Evolutionary conservation across 2,888 invertebrate species (phyloP), one percentile per base, ranked within the genome.

Genomic region (Tinea trinotella): DNA sequence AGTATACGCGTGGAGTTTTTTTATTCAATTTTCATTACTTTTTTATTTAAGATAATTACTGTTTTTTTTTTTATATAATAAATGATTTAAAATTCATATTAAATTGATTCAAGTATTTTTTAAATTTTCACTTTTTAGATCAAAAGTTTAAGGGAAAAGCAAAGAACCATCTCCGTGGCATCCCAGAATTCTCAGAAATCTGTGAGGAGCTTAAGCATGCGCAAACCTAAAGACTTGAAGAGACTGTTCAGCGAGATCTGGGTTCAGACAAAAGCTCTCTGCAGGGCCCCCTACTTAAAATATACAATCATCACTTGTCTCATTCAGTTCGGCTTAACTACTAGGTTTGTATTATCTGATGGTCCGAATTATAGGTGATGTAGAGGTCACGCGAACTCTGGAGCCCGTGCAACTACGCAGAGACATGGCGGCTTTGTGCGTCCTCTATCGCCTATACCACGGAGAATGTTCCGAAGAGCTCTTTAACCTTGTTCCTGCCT

Each of bases 311-410:
- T 94, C 57, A 92, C 93, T 50, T 93, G 95, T 70, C 87, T 91
- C 36, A 93, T 95, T 61, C 94, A 95, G 68, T 95, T 95, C 71
- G 94, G 95, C 62, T 78, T 93, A 57, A 93, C 93, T 40, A 91
- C 93, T 53, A 91, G 91, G 91, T 91, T 9, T 13, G 40, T 40
- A 40, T 40, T 40, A n/a, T n/a, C n/a, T n/a, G n/a, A n/a, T n/a
- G n/a, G n/a, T n/a, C n/a, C n/a, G n/a, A n/a, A n/a, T n/a, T n/a
- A n/a, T n/a, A n/a, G n/a, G n/a, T n/a, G n/a, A n/a, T n/a, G n/a
- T n/a, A n/a, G n/a, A n/a, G n/a, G n/a, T n/a, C n/a, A n/a, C n/a
- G n/a, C n/a, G n/a, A n/a, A n/a, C n/a, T n/a, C n/a, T n/a, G n/a
- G n/a, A n/a, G n/a, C n/a, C n/a, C n/a, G n/a, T n/a, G n/a, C n/a